Percentiles rank a stretch among this genome's conserved stretches.
These are phyloP conservation scores for Aldrovandia affinis DNA, from an alignment of 2,797 vertebrate genomes.

Conservation along the genomic window DNA sequence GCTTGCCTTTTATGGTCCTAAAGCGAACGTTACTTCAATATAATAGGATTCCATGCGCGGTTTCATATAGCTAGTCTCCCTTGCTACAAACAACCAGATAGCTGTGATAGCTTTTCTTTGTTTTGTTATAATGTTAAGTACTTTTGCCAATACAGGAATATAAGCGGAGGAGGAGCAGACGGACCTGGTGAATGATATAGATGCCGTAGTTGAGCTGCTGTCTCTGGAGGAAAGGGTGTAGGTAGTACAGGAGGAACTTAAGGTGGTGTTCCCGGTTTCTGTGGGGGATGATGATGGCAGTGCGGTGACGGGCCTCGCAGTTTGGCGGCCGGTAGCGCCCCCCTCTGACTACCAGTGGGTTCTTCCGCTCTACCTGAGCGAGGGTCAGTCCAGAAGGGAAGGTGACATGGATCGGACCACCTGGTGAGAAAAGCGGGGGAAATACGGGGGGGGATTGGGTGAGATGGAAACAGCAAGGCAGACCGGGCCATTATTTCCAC, in stretches of 20 bases:
- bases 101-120: no score
- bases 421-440: conserved; percentile 49
- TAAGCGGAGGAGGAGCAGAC: not conserved
- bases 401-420: conserved; percentile 77
- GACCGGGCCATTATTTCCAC: not conserved
- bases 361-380: conserved; percentile 70
- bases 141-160: no score
- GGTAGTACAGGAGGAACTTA: conserved; percentile 77
- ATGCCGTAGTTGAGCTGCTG: conserved; percentile 81
- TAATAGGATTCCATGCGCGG: no score
- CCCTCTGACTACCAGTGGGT: conserved; percentile 73
- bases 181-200: conserved; percentile 82
- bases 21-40: no score
- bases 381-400: conserved; percentile 73
- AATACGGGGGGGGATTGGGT: not conserved
- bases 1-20: no score
- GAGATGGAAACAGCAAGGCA: not conserved
- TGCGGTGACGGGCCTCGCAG: conserved; percentile 74
- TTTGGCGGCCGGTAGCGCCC: conserved; percentile 77
- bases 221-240: conserved; percentile 81
- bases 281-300: conserved; percentile 79
- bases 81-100: no score
- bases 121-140: no score
- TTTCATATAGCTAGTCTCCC: no score
- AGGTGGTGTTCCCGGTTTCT: conserved; percentile 77